phyloP scores from a whole-genome alignment of 2,113 vertebrate species.

The Datnioides undecimradiatus region DNA sequence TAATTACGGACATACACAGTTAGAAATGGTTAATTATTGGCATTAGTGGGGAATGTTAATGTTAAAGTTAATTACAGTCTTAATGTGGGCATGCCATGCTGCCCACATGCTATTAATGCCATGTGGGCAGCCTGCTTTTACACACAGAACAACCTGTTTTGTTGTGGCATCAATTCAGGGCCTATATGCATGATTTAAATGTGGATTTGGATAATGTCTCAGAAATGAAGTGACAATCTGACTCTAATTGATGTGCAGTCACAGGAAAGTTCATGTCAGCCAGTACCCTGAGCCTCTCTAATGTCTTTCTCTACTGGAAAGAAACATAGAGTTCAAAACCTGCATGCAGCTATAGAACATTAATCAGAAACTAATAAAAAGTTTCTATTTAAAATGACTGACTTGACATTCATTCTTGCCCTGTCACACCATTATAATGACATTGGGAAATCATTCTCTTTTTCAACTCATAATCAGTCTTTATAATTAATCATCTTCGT shows the following conservation, averaged over 20 bases:
- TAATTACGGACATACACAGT: neutral
- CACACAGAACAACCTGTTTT: neutral
- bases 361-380: neutral
- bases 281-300: neutral
- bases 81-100: no score
- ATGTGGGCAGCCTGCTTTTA: neutral
- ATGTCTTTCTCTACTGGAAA: neutral
- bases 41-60: neutral
- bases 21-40: constrained; percentile 15
- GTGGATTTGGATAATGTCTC: neutral
- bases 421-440: neutral
- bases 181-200: neutral
- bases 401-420: neutral
- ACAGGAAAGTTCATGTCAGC: neutral
- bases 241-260: neutral
- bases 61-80: constrained; percentile 3
- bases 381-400: neutral
- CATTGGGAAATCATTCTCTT: neutral
- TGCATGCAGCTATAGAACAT: neutral
- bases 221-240: neutral
- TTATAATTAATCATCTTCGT: neutral
- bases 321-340: neutral
- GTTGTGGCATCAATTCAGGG: neutral
- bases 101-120: no score
- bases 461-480: neutral